phyloP scores from a whole-genome alignment of 2,888 invertebrate species.

The Agelastica alni region DNA sequence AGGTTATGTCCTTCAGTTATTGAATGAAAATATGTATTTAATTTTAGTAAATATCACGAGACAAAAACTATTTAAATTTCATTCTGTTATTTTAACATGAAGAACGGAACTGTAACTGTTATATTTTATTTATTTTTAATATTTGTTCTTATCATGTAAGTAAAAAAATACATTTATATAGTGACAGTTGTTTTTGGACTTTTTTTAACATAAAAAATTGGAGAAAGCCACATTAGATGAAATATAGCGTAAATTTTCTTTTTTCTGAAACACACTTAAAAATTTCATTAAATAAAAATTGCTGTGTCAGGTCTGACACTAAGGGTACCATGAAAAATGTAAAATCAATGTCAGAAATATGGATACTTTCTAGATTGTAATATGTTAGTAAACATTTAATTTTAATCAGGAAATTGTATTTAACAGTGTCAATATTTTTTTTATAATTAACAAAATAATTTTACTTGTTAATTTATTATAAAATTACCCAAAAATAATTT shows the following conservation, averaged over 20 bases:
- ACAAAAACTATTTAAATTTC: conserved; percentile 17
- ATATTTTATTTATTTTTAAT: conserved; percentile 16
- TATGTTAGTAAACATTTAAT: no score
- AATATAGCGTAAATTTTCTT: neutral
- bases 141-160: conserved; percentile 21
- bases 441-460: no score
- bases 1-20: conserved; percentile 23
- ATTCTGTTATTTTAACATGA: conserved; percentile 25
- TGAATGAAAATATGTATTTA: conserved; percentile 29
- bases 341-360: no score
- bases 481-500: no score
- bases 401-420: no score
- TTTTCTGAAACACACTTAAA: no score
- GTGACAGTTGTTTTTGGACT: conserved; percentile 6
- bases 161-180: conserved; percentile 12
- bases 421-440: no score
- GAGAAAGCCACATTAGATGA: neutral
- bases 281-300: no score
- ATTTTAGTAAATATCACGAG: conserved; percentile 20
- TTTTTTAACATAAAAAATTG: neutral
- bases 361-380: no score
- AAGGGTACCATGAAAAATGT: no score
- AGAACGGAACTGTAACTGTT: conserved; percentile 15
- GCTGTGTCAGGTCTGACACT: no score
- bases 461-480: no score